phyloP scores from a whole-genome alignment of 92 coral and sea anemone genomes.

The Porites rus region DNA sequence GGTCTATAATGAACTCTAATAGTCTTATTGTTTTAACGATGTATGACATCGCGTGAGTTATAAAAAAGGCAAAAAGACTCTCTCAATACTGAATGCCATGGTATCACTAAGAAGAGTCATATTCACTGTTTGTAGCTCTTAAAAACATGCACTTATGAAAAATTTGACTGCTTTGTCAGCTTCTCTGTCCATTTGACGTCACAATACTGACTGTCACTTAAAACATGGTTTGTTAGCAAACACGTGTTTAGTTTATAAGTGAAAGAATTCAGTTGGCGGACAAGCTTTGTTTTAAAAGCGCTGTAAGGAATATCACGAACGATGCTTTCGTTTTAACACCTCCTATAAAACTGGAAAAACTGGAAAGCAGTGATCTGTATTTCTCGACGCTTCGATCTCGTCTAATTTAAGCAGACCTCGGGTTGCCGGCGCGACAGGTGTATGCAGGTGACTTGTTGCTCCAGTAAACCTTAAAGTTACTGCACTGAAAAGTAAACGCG shows the following conservation, averaged over 20 bases:
- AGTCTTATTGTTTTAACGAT: too few relatives aligned
- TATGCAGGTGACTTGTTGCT: constrained; percentile 13
- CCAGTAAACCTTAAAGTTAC: neutral
- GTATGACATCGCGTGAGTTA: too few relatives aligned
- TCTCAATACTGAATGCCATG: too few relatives aligned
- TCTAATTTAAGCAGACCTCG: too few relatives aligned
- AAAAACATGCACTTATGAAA: too few relatives aligned
- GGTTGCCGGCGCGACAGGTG: neutral
- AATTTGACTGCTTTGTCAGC: neutral
- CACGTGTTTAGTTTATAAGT: neutral
- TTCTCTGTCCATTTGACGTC: constrained; percentile 8
- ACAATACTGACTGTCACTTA: neutral
- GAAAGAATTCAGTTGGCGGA: neutral
- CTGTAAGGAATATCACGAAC: neutral
- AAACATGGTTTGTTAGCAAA: neutral
- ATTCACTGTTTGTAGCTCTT: too few relatives aligned
- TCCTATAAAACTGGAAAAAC: too few relatives aligned
- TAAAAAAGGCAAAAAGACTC: too few relatives aligned
- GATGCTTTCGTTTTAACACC: neutral
- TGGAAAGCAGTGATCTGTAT: too few relatives aligned
- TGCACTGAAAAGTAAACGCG: neutral
- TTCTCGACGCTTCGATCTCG: too few relatives aligned
- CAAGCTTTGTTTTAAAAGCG: neutral
- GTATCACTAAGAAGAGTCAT: too few relatives aligned
- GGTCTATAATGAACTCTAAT: too few relatives aligned